Evolutionary conservation across 2,113 vertebrate species (phyloP).

Genomic region (Oophaga pumilio): DNA sequence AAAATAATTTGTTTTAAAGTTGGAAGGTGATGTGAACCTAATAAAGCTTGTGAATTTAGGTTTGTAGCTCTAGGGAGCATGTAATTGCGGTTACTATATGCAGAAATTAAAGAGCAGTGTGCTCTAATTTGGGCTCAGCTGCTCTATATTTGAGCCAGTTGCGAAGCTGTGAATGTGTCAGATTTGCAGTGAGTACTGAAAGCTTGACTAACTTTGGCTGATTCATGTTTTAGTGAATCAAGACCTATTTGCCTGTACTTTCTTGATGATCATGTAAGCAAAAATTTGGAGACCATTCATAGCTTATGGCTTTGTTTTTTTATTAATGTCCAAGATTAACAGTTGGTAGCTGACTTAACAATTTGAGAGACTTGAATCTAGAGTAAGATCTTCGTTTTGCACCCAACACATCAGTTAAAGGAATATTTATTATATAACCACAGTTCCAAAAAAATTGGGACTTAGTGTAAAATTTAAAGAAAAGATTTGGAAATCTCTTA

Average conservation of each 20-base stretch:
- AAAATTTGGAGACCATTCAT: conserved; percentile 22
- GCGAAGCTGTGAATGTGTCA: conserved; percentile 25
- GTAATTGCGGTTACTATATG: not conserved
- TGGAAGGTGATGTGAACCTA: not conserved
- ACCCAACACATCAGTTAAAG: not conserved
- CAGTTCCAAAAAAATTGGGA: too few relatives aligned
- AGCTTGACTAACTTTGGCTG: conserved; percentile 35
- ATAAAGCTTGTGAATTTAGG: not conserved
- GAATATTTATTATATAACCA: not conserved
- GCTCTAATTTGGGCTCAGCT: not conserved
- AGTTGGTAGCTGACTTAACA: conserved; percentile 21
- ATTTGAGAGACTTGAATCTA: not conserved
- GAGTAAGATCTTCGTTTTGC: not conserved
- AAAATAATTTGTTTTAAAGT: not conserved
- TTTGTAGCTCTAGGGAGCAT: not conserved
- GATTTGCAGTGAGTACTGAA: not conserved
- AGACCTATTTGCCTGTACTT: conserved; percentile 17
- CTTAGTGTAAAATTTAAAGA: too few relatives aligned
- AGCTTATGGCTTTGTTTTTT: conserved; percentile 41
- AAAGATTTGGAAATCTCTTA: too few relatives aligned
- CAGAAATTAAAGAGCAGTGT: not conserved
- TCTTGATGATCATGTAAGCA: conserved; percentile 29
- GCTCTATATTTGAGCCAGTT: conserved; percentile 8
- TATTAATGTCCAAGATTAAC: conserved; percentile 9
- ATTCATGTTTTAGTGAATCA: conserved; percentile 2